Evolutionary conservation across 2,113 vertebrate species (phyloP).

Genomic region (Podarcis cretensis): DNA sequence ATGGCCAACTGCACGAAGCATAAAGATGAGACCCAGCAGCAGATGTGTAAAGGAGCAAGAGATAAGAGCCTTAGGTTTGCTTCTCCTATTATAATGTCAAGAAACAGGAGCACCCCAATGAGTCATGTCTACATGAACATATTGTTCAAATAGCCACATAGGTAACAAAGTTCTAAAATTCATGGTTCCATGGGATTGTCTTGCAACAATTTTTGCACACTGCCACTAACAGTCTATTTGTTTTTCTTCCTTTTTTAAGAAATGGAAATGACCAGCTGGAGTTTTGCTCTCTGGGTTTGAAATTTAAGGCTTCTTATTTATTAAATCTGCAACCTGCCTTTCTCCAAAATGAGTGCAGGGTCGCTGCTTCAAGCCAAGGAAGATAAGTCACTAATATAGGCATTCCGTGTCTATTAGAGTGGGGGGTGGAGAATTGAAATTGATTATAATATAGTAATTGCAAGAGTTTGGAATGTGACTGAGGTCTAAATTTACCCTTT

Average conservation of each 20-base stretch:
- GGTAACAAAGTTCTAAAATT: not conserved
- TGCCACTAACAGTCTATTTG: not conserved
- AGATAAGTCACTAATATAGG: not conserved
- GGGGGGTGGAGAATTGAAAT: not conserved
- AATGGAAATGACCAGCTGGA: not conserved
- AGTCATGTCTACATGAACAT: not conserved
- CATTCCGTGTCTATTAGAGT: too few relatives aligned
- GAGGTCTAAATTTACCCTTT: not conserved
- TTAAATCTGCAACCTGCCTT: not conserved
- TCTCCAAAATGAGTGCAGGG: too few relatives aligned
- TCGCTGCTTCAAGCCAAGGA: not conserved
- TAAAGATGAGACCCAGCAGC: not conserved
- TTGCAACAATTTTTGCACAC: not conserved
- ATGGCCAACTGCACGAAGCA: not conserved
- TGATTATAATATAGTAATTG: not conserved
- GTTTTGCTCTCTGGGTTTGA: not conserved
- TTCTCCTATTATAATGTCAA: conserved; percentile 2
- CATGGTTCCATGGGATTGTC: not conserved
- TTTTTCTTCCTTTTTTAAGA: not conserved
- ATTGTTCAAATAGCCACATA: not conserved
- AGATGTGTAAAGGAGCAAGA: not conserved
- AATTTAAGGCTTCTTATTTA: not conserved
- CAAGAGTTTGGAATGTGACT: not conserved
- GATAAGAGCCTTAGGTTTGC: not conserved
- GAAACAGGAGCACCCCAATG: not conserved